These are phyloP conservation scores for Xestia ashworthii DNA, from an alignment of 2,888 invertebrate genomes.

Conservation along the genomic window DNA sequence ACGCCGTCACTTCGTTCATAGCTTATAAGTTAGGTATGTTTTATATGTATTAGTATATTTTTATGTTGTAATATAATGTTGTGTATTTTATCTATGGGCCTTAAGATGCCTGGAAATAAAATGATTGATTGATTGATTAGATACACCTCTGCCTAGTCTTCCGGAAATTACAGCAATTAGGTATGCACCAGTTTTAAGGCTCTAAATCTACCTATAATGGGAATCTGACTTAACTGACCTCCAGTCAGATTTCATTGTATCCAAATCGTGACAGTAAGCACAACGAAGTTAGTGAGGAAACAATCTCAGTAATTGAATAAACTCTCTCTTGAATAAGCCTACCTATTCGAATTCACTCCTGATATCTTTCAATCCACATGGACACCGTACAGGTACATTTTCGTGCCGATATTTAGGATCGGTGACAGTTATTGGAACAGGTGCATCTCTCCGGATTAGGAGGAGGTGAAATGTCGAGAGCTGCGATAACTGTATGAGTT, in stretches of 20 bases:
- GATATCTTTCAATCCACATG: conserved; percentile 28
- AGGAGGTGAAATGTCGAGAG: background rate
- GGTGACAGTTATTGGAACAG: conserved; percentile 43
- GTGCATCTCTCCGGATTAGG: conserved; percentile 30
- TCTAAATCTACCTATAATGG: background rate
- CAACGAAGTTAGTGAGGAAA: background rate
- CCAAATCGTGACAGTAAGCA: background rate
- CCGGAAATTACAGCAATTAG: no score
- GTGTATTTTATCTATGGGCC: no score
- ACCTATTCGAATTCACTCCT: conserved; percentile 8
- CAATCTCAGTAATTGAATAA: background rate
- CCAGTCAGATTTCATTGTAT: background rate
- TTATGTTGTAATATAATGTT: no score
- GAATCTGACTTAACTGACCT: background rate
- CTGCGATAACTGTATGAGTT: conserved; percentile 4
- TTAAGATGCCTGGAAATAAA: no score
- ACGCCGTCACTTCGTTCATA: no score
- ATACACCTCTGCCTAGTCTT: no score
- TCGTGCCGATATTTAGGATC: conserved; percentile 17
- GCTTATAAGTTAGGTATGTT: no score
- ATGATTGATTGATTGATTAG: no score
- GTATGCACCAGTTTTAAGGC: background rate
- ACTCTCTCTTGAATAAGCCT: background rate
- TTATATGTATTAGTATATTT: no score
- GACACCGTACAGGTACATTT: conserved; percentile 18